Evolutionary conservation across 2,888 invertebrate genomes (phyloP).

Genomic region (Nasonovia ribisnigri): DNA sequence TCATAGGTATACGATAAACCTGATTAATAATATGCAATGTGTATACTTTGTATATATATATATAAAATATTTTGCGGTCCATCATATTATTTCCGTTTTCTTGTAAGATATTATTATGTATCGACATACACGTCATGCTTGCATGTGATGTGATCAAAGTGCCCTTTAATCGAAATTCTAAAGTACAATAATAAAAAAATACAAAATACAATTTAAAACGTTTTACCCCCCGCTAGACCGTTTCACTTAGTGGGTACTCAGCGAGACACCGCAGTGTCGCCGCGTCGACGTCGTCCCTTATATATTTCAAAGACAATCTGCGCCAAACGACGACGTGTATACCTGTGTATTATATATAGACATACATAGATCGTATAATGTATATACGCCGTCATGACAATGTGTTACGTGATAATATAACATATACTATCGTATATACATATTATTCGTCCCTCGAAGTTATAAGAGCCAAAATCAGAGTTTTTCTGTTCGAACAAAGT

Average conservation of each 20-base stretch:
- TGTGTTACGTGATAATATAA: not conserved
- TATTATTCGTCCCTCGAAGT: constrained; percentile 9
- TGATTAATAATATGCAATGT: not conserved
- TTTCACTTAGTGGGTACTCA: constrained; percentile 17
- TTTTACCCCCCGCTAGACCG: constrained; percentile 54
- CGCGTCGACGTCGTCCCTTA: not conserved
- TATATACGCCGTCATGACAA: not conserved
- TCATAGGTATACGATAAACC: not conserved
- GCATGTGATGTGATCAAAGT: constrained; percentile 50
- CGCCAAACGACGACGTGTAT: not conserved
- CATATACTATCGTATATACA: not conserved
- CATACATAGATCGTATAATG: not conserved
- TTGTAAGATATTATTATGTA: not conserved
- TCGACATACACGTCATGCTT: constrained; percentile 43
- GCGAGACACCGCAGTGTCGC: constrained; percentile 25
- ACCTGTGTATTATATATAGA: not conserved
- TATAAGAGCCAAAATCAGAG: not conserved
- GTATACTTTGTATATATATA: no score
- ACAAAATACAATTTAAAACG: constrained; percentile 46
- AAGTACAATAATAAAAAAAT: constrained; percentile 41
- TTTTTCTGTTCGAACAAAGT: not conserved
- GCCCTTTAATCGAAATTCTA: constrained; percentile 44
- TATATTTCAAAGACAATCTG: constrained; percentile 18
- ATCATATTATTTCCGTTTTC: constrained; percentile 45
- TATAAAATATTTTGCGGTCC: not conserved